A percentile compares a stretch with the other conserved stretches of the same genome.
phyloP scores from a whole-genome alignment of 2,113 vertebrate genomes.

The Zosterops borbonicus region DNA sequence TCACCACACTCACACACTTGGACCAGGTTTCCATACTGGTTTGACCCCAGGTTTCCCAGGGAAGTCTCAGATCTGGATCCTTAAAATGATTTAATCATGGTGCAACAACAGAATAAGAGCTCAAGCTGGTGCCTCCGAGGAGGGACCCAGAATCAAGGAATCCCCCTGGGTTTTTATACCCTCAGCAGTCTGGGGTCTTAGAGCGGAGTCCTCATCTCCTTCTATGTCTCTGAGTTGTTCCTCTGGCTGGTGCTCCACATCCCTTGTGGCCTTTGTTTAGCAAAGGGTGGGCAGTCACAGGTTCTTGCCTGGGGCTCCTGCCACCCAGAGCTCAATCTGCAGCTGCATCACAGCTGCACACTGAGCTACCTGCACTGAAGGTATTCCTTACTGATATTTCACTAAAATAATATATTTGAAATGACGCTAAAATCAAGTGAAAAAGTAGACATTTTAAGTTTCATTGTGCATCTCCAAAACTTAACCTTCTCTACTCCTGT shows the following conservation, averaged over 20 bases:
- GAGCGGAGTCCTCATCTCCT: background rate
- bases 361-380: background rate
- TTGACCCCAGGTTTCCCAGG: background rate
- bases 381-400: background rate
- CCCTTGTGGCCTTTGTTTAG: background rate
- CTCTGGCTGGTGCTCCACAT: background rate
- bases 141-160: background rate
- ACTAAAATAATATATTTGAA: background rate
- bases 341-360: background rate
- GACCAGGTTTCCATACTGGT: background rate
- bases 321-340: background rate
- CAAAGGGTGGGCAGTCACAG: background rate
- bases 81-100: background rate
- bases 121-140: background rate
- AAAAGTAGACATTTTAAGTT: background rate
- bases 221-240: fast-evolving
- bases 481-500: background rate
- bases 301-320: background rate
- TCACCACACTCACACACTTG: background rate
- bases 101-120: background rate
- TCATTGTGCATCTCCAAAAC: background rate
- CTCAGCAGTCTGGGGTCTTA: background rate
- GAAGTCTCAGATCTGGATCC: background rate
- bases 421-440: background rate
- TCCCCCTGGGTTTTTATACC: background rate